Base-by-base conservation (phyloP, 2,888 invertebrate species). In the Campopleginae sp. region DNA sequence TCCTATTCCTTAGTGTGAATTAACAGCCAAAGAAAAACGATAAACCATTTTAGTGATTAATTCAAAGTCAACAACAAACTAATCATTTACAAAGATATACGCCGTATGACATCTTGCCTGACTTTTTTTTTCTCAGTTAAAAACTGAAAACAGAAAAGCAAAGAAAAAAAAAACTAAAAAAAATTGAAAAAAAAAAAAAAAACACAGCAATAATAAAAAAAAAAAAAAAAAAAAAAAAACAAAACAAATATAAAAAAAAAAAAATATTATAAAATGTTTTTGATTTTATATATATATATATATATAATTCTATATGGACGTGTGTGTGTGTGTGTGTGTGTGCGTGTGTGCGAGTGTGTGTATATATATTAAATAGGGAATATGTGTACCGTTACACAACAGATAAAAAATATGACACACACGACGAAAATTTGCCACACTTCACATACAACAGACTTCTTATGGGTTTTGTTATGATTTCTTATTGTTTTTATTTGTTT, bases 1-100 rank as follows among this genome's bases (percentile, higher is more conserved):
- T 93, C 93, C 93, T 88, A 93, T 93, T 91, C 93, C 93, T 91
- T 93, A 93, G 92, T 93, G 91, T 87, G 87, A 89, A 88, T 87
- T 83, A 71, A 48, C 44, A 19, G 48, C 54, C 31, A 61, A 66
- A 75, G 51, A 90, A 75, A 51, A 61, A 38, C 38, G 38, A 38
- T 27, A 61, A 68, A 54, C 31, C 68, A 68, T 48, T 44, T 48
- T 12, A 63, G 70, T 27, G 4, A 54, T 54, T 44, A 74, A 70
- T 46, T 76, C 58, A 46, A 42, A 48, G 48, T 38, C 46, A 58
- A 23, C 33, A 33, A 58, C 10, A 58, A 58, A 27, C 58, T 58
- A 58, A 27, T 17, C 14, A 17, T 17, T 46, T 58, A 27, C 58
- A 54, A 23, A 58, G 23, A 58, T 63, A 33, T n/a, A 33, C 63